Conservation (phyloP, 23 tunicate genomes). For the Trididemnum nubilum region DNA sequence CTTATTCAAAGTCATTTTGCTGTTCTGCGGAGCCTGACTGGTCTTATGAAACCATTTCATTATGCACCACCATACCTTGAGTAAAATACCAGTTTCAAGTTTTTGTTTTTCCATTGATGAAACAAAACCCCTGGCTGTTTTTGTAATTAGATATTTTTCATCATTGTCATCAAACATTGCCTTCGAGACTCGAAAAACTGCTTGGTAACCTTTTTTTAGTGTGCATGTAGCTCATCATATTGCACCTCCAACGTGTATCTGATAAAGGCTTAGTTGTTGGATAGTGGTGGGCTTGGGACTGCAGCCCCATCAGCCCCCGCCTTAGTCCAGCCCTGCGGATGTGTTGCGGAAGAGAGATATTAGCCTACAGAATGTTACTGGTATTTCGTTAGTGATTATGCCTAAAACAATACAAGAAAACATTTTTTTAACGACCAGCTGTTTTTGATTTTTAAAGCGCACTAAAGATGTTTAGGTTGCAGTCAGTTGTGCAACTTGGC, state of each 20-base stretch:
- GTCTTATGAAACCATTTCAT: slow-evolving; percentile 35
- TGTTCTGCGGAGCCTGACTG: slow-evolving; percentile 42
- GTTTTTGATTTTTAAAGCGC: too few relatives aligned
- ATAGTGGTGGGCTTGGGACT: slow-evolving; percentile 40
- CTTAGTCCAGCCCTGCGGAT: too few relatives aligned
- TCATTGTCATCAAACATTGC: slow-evolving; percentile 41
- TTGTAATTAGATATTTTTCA: slow-evolving; percentile 23
- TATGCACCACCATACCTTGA: slow-evolving; percentile 35
- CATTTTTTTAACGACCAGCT: too few relatives aligned
- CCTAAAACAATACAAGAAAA: too few relatives aligned
- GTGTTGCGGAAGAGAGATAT: too few relatives aligned
- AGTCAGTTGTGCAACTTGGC: too few relatives aligned
- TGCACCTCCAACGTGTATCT: slow-evolving; percentile 43
- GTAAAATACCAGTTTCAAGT: slow-evolving; percentile 31
- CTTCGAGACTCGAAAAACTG: slow-evolving; percentile 39
- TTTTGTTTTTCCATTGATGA: slow-evolving; percentile 21
- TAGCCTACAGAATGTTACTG: too few relatives aligned
- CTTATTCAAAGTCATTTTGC: slow-evolving; percentile 39
- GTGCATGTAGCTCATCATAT: slow-evolving; percentile 36
- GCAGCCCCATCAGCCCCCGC: too few relatives aligned
- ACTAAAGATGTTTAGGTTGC: too few relatives aligned
- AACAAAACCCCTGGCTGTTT: slow-evolving; percentile 32
- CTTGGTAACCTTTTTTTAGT: slow-evolving; percentile 48
- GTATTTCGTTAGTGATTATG: too few relatives aligned
- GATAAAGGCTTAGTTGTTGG: slow-evolving; percentile 50